Evolutionary conservation across 1,140 invertebrate genomes (phyloP), one percentile per base, ranked within the genome.

Genomic region (Ooceraea biroi): DNA sequence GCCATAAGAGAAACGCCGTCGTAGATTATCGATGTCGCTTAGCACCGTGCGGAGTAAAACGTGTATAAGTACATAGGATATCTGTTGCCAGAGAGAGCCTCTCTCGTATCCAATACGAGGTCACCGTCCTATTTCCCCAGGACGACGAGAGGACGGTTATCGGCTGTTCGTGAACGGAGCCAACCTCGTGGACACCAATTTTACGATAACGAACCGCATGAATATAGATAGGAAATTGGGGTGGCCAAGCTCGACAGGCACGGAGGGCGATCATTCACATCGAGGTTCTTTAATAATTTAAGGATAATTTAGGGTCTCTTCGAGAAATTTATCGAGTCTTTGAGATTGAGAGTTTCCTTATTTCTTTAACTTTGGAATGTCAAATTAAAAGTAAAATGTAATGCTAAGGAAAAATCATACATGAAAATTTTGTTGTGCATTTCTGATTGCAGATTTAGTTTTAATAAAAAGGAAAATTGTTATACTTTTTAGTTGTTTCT

Each of bases 151-250:
- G 19, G 25, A 46, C 57, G 25, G 44, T 82, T 63, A 50, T 41
- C 27, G 19, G 22, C 57, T 52, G 14, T 48, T 74, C 68, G 52
- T 72, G 55, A 66, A 63, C 68, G 69, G 55, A 55, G 76, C 27
- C 76, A 71, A 68, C 46, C 30, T 55, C 55, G 36, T 52, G 68
- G 82, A 84, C 84, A 68, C 27, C 74, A 72, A 88, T 80, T 85
- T 85, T 85, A 83, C 84, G 84, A 84, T 84, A 84, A 85, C 83
- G 65, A 84, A 83, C 41, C 57, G n/a, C 61, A 77, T 83, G 82
- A 83, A 83, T 69, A 83, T 85, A 85, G 82, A 83, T 74, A 58
- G 71, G 61, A 84, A 85, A 84, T 76, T 69, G 78, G 14, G 11
- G 27, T 57, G 55, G 50, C 36, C 7, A n/a, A n/a, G n/a, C 48